A percentile compares a stretch with the other conserved stretches of the same genome.
These are phyloP conservation scores for Metacarcinus magister DNA, from an alignment of 2,888 invertebrate genomes.

Conservation along the genomic window DNA sequence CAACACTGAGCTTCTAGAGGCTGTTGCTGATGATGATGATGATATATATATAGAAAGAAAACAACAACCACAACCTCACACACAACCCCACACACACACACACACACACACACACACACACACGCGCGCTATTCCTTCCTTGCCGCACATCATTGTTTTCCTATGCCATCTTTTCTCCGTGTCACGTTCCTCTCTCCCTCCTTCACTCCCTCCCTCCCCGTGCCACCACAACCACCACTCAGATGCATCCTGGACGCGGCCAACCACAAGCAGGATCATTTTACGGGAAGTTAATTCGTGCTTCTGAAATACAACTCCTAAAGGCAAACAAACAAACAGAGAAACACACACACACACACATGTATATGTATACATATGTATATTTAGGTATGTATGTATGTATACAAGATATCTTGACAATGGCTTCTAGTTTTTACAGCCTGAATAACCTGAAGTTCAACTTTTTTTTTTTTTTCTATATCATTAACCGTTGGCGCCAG, in stretches of 20 bases:
- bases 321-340: neutral
- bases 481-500: too few relatives aligned
- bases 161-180: neutral
- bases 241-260: neutral
- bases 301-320: neutral
- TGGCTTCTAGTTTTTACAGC: too few relatives aligned
- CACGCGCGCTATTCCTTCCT: neutral
- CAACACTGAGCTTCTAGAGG: too few relatives aligned
- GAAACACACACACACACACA: neutral
- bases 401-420: too few relatives aligned
- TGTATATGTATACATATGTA: neutral
- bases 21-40: too few relatives aligned
- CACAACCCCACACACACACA: neutral
- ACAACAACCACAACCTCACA: neutral
- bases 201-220: neutral
- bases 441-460: too few relatives aligned
- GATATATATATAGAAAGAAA: too few relatives aligned
- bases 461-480: too few relatives aligned
- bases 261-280: neutral
- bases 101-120: neutral
- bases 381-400: too few relatives aligned
- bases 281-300: neutral
- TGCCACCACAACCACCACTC: neutral
- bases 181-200: neutral
- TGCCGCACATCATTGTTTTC: neutral